Base-by-base conservation (phyloP, 2,888 invertebrate genomes). In the Lucinisca nassula region DNA sequence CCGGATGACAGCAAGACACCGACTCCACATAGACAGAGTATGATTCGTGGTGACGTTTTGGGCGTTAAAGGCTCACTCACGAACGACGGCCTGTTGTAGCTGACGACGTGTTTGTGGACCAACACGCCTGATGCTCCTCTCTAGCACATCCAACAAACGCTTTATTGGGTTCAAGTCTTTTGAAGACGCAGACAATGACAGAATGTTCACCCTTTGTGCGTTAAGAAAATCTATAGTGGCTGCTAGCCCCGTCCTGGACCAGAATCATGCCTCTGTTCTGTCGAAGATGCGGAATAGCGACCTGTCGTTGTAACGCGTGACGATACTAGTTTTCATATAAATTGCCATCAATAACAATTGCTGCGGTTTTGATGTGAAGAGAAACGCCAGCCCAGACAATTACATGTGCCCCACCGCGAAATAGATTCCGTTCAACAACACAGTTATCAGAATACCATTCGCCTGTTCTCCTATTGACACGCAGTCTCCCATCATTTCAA, bases 331-430 rank as follows among this genome's bases (percentile, higher is more conserved):
- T 24, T 21, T 6, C 70, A 21, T 70, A 78, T n/a, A 83, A 40
- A 14, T 77, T 83, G 1, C 61, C 73, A 10, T 55, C 30, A 30
- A 51, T n/a, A 21, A 72, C 73, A 27, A 83, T 72, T 4, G 21
- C 14, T 0, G 32, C 21, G 14, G 78, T 70, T 35, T 83, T 78
- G 12, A 27, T 77, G 24, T 77, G 51, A 21, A 77, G 35, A 8
- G 51, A 51, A 32, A 82, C 58, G 10, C 58, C 82, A 3, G 30
- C 61, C 82, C 75, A 61, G 27, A 82, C n/a, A 67, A 82, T 82
- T 8, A 82, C 82, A 8, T 8, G 17, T 3, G 77, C 67, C 10
- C 77, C 67, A 27, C 77, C 82, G n/a, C 58, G 58, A 37, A 82
- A 82, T 6, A 24, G 55, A 37, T 58, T 27, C 4, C 61, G 40